Evolutionary conservation across 2,113 vertebrate genomes (phyloP), one percentile per base, ranked within the genome.

Genomic region (Planiliza haematocheilus): DNA sequence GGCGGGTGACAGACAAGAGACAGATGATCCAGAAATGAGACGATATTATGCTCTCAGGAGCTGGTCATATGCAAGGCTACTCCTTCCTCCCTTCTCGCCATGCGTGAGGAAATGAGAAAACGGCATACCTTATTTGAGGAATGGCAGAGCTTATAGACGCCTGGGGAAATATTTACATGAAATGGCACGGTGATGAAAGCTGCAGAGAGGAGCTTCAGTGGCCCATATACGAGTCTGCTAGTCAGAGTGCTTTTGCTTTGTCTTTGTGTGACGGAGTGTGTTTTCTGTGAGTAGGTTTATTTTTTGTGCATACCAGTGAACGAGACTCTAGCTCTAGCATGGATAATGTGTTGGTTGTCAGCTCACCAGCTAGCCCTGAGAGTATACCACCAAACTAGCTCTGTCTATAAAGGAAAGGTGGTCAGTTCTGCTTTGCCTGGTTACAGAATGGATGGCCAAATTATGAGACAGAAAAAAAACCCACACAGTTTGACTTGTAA

Each of bases 11-110:
- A 46, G 14, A 17, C 4, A 12, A 57, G 43, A 56, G 51, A 71
- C 12, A 36, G 70, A 59, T 58, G 69, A 61, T 71, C 41, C 41
- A 65, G 16, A 71, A 63, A 75, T 6, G 34, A 64, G 20, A 68
- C 43, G 45, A 62, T 53, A 39, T 74, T 74, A 55, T 30, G n/a
- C 16, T 73, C 21, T 38, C 13, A 60, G n/a, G 53, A 37, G 41
- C 10, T 56, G 30, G 49, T 78, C 64, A 57, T 17, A 46, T 60
- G 64, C 17, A 56, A 46, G 8, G 13, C 21, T 42, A 39, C 43
- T 61, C 37, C 49, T 62, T 13, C 18, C 39, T 49, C 45, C n/a
- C 34, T 36, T 37, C 50, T 14, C 50, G n/a, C 11, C 18, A 1
- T 11, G 39, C 41, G 73, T 81, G 65, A 78, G n/a, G 63, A n/a